These are phyloP conservation scores for Euzetes globulus DNA, from an alignment of 2,888 invertebrate species.

Conservation along the genomic window DNA sequence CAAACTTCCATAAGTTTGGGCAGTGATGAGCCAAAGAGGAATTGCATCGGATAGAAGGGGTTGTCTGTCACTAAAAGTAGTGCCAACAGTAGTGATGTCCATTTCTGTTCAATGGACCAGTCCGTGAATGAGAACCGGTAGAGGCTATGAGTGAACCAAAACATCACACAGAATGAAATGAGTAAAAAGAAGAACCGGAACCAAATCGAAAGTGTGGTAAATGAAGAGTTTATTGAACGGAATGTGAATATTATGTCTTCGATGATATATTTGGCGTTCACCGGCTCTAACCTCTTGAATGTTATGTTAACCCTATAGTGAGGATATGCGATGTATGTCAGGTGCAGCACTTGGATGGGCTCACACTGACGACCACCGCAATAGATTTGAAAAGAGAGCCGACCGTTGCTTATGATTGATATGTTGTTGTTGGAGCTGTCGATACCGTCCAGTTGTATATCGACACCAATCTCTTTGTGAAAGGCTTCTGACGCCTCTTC, in stretches of 20 bases:
- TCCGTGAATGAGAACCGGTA: slow-evolving; percentile 77
- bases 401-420: slow-evolving; percentile 20
- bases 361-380: slow-evolving; percentile 35
- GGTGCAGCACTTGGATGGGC: slow-evolving; percentile 36
- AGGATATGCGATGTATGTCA: slow-evolving; percentile 33
- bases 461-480: slow-evolving; percentile 54
- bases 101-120: slow-evolving; percentile 97
- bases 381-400: slow-evolving; percentile 32
- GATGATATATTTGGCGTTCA: slow-evolving; percentile 58
- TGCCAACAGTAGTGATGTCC: slow-evolving; percentile 81
- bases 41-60: slow-evolving; percentile 83
- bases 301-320: slow-evolving; percentile 33
- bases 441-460: slow-evolving; percentile 72
- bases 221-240: slow-evolving; percentile 64
- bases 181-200: slow-evolving; percentile 86
- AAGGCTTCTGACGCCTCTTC: slow-evolving; percentile 37
- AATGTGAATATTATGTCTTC: slow-evolving; percentile 36
- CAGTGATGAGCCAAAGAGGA: slow-evolving; percentile 77
- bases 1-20: slow-evolving; percentile 86
- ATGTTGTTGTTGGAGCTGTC: slow-evolving; percentile 68
- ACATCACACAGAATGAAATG: slow-evolving; percentile 78
- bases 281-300: slow-evolving; percentile 32
- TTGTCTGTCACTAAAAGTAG: slow-evolving; percentile 83
- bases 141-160: slow-evolving; percentile 83
- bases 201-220: slow-evolving; percentile 96